These are phyloP conservation scores for Drosophila neutralis DNA, from an alignment of 2,888 invertebrate species.

Conservation along the genomic window DNA sequence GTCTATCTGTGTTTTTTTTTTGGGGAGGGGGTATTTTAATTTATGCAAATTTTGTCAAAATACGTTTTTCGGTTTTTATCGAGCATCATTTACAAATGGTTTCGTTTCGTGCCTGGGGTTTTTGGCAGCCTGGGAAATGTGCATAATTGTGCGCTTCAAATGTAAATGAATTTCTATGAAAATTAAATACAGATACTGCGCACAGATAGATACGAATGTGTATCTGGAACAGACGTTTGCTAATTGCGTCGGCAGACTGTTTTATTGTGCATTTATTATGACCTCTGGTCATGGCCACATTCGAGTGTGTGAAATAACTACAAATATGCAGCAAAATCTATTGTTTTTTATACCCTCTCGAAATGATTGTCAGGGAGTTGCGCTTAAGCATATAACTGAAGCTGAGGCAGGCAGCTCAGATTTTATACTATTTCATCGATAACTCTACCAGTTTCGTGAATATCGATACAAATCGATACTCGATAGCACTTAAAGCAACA, in stretches of 20 bases:
- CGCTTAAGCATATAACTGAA: neutral
- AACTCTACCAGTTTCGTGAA: neutral
- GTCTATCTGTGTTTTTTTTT: constrained; percentile 8
- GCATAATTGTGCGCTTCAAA: constrained; percentile 73
- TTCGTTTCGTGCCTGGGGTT: constrained; percentile 6
- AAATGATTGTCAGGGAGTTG: neutral
- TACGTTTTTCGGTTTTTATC: constrained; percentile 60
- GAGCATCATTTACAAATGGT: constrained; percentile 77
- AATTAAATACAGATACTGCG: constrained; percentile 50
- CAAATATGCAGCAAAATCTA: neutral
- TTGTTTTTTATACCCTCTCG: neutral
- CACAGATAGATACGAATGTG: constrained; percentile 11
- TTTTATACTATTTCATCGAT: neutral
- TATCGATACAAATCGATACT: neutral
- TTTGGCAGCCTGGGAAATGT: constrained; percentile 65
- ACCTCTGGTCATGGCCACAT: constrained; percentile 6
- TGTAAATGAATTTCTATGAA: constrained; percentile 80
- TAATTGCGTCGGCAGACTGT: constrained; percentile 52
- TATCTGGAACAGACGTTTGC: constrained; percentile 57
- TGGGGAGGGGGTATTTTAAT: constrained; percentile 53
- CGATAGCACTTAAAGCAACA: neutral
- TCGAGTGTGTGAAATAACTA: constrained; percentile 1
- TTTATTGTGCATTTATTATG: constrained; percentile 16
- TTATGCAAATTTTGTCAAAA: constrained; percentile 69
- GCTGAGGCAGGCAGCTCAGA: neutral